These are phyloP conservation scores for Neuroterus valhalla DNA, from an alignment of 1,140 invertebrate genomes.

Conservation along the genomic window DNA sequence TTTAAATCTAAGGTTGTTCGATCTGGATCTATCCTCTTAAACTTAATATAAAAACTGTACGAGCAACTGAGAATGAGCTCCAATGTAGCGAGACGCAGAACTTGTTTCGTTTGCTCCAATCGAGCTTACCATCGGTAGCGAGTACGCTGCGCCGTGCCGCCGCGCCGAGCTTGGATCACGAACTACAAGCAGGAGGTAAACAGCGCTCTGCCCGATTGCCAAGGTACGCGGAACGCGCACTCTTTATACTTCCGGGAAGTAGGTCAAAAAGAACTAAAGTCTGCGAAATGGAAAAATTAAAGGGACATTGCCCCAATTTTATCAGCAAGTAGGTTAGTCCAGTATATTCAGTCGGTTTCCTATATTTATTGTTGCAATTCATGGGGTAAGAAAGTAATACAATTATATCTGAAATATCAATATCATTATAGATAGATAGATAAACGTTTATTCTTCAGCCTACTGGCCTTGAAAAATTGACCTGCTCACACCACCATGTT, in stretches of 20 bases:
- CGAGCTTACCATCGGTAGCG: slow-evolving; percentile 12
- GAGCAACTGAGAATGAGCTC: slow-evolving; percentile 4
- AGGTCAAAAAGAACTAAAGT: slow-evolving; percentile 44
- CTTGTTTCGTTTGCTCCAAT: slow-evolving; percentile 23
- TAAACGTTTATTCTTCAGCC: too few relatives aligned
- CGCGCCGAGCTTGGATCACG: slow-evolving; percentile 21
- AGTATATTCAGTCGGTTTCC: too few relatives aligned
- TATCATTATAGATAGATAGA: too few relatives aligned
- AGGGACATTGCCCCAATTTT: slow-evolving; percentile 1
- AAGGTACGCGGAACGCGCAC: slow-evolving; percentile 29
- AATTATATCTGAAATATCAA: too few relatives aligned
- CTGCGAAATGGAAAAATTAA: slow-evolving; percentile 34
- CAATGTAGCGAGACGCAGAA: slow-evolving; percentile 6
- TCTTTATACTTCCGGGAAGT: slow-evolving; percentile 34
- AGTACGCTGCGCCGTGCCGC: slow-evolving; percentile 14
- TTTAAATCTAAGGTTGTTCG: not conserved
- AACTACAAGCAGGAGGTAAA: slow-evolving; percentile 42
- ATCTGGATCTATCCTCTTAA: not conserved
- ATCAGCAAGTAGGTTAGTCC: too few relatives aligned
- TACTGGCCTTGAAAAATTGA: too few relatives aligned
- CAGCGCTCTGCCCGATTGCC: slow-evolving; percentile 45
- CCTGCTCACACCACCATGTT: too few relatives aligned
- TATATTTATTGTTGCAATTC: too few relatives aligned
- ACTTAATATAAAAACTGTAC: not conserved
- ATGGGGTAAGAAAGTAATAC: too few relatives aligned